Evolutionary conservation across 2,113 vertebrate genomes (phyloP).

Genomic region (Regulus satrapa): DNA sequence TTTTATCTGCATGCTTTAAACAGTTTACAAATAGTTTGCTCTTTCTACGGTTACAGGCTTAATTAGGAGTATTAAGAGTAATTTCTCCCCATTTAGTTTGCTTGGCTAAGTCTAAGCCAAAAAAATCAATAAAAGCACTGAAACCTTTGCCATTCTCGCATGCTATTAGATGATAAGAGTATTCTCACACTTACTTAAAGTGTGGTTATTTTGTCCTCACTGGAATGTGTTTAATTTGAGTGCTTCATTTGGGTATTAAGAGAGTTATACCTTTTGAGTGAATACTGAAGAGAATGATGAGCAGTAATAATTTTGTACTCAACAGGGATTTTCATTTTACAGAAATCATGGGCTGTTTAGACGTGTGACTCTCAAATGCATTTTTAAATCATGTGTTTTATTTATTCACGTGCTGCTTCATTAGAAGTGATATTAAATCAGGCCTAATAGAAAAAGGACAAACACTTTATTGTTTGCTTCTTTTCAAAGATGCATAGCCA

Average conservation of each 20-base stretch:
- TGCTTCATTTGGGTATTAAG: neutral
- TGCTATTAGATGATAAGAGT: neutral
- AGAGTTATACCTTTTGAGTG: neutral
- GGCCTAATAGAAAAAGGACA: neutral
- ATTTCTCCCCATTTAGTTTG: neutral
- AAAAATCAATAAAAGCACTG: neutral
- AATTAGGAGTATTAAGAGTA: neutral
- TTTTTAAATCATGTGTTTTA: neutral
- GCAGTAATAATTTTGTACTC: neutral
- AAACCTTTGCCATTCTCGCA: neutral
- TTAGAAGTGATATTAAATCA: neutral
- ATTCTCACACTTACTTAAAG: slow-evolving; percentile 33
- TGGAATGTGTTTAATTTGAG: neutral
- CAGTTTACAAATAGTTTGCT: neutral
- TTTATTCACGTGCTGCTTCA: neutral
- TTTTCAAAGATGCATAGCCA: neutral
- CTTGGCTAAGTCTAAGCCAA: neutral
- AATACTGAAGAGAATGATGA: neutral
- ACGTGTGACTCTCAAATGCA: neutral
- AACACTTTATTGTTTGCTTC: neutral
- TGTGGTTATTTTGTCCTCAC: neutral
- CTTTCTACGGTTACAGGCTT: neutral
- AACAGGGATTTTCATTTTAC: neutral
- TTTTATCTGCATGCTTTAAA: neutral
- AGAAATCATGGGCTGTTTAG: neutral